Evolutionary conservation across 1,140 invertebrate genomes (phyloP).

Genomic region (Sminthurinus signatus): DNA sequence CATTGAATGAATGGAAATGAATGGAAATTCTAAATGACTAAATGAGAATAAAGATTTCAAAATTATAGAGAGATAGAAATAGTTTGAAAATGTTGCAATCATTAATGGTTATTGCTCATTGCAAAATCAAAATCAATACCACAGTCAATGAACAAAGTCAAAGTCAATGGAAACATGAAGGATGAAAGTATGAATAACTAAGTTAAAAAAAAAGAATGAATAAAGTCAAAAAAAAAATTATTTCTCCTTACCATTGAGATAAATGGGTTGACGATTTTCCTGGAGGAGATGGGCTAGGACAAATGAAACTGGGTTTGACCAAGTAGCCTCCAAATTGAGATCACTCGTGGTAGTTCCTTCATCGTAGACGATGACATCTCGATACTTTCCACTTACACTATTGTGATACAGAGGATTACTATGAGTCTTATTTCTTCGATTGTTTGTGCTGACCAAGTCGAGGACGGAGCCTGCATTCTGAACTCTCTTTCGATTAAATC

Average conservation of each 20-base stretch:
- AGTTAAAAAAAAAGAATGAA: too few species aligned
- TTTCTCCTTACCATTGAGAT: constrained; percentile 61
- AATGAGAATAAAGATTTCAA: too few species aligned
- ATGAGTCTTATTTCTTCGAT: constrained; percentile 30
- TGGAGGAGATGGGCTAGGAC: constrained; percentile 62
- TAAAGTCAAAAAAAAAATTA: not conserved
- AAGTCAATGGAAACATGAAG: too few species aligned
- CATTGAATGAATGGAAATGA: too few species aligned
- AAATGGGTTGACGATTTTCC: constrained; percentile 60
- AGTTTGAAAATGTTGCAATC: too few species aligned
- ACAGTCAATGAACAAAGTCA: too few species aligned
- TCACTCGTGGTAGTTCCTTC: constrained; percentile 59
- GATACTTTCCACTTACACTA: constrained; percentile 46
- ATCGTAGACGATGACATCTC: constrained; percentile 64
- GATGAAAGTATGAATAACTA: too few species aligned
- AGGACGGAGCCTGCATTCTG: constrained; percentile 47
- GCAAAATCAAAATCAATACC: too few species aligned
- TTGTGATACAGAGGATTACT: constrained; percentile 45
- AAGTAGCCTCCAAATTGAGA: constrained; percentile 50
- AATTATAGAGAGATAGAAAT: too few species aligned
- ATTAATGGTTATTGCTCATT: too few species aligned
- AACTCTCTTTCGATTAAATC: constrained; percentile 62
- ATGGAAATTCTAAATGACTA: too few species aligned
- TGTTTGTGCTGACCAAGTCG: constrained; percentile 55
- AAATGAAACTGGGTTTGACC: constrained; percentile 57